Evolutionary conservation across 2,797 vertebrate genomes (phyloP).

Genomic region (Myotis pilosus): DNA sequence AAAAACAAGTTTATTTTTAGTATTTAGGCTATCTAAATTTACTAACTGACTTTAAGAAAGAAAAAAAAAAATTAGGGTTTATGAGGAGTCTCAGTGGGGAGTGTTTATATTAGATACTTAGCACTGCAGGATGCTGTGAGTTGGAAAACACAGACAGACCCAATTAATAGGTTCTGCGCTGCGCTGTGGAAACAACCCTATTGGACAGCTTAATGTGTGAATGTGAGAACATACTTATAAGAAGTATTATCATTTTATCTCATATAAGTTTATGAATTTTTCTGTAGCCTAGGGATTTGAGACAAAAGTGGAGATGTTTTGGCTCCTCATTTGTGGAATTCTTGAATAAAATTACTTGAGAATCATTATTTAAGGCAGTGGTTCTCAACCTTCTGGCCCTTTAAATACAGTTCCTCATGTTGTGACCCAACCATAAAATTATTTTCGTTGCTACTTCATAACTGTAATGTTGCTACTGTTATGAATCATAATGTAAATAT

Average conservation of each 20-base stretch:
- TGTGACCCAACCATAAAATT: too few species aligned
- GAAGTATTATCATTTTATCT: background rate
- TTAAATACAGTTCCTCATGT: too few species aligned
- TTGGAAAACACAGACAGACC: constrained; percentile 40
- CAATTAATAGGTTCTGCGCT: constrained; percentile 40
- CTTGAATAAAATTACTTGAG: constrained; percentile 22
- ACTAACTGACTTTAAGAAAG: constrained; percentile 37
- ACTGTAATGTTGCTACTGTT: too few species aligned
- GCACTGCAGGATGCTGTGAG: background rate
- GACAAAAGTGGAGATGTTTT: background rate
- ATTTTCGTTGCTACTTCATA: too few species aligned
- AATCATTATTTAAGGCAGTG: background rate
- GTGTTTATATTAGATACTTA: constrained; percentile 47
- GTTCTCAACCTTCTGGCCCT: too few species aligned
- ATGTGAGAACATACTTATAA: constrained; percentile 56
- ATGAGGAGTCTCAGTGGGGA: constrained; percentile 17
- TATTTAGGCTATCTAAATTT: constrained; percentile 24
- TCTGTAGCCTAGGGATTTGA: constrained; percentile 24
- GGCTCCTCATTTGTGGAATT: constrained; percentile 11
- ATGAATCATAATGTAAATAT: too few species aligned
- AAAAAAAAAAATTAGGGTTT: background rate
- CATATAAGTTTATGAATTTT: constrained; percentile 37
- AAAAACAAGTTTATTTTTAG: constrained; percentile 45
- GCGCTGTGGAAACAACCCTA: background rate
- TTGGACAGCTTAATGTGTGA: constrained; percentile 31